phyloP scores from a whole-genome alignment of 2,888 invertebrate genomes.

The Lathronympha strigana region DNA sequence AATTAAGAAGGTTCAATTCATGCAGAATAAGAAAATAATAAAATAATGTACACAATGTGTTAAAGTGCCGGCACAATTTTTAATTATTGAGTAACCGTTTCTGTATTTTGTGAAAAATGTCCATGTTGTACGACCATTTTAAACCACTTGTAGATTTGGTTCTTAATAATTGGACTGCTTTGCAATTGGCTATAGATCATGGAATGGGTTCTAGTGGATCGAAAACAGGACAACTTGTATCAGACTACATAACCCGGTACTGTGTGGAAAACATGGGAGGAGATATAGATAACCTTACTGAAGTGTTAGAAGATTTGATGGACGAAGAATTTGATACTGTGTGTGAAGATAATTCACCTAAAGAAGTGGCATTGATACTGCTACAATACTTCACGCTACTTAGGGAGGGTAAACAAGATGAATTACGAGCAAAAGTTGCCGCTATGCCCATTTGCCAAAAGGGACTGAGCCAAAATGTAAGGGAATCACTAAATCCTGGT shows the following conservation, averaged over 20 bases:
- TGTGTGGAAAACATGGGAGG: slow-evolving; percentile 85
- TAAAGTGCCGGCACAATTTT: not conserved
- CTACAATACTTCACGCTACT: slow-evolving; percentile 83
- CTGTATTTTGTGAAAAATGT: slow-evolving; percentile 42
- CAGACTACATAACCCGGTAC: slow-evolving; percentile 86
- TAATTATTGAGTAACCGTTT: not conserved
- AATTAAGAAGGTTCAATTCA: not conserved
- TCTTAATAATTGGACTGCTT: slow-evolving; percentile 89
- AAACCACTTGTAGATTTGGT: slow-evolving; percentile 86
- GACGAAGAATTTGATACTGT: slow-evolving; percentile 89
- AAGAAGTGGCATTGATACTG: slow-evolving; percentile 85
- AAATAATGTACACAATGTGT: not conserved
- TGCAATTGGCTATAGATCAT: slow-evolving; percentile 89
- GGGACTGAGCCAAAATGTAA: slow-evolving; percentile 81
- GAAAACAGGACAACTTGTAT: slow-evolving; percentile 86
- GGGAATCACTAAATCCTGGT: slow-evolving; percentile 74
- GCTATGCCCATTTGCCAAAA: slow-evolving; percentile 85
- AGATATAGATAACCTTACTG: slow-evolving; percentile 84
- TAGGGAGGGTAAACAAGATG: slow-evolving; percentile 81
- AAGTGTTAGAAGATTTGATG: slow-evolving; percentile 88
- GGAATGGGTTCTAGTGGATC: slow-evolving; percentile 89
- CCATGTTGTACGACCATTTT: slow-evolving; percentile 80
- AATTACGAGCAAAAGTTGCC: slow-evolving; percentile 82
- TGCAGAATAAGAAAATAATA: not conserved
- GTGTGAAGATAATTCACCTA: slow-evolving; percentile 89